A percentile compares a stretch with the other conserved stretches of the same genome.
These are phyloP conservation scores for Pantala flavescens DNA, from an alignment of 1,140 invertebrate species.

Conservation along the genomic window DNA sequence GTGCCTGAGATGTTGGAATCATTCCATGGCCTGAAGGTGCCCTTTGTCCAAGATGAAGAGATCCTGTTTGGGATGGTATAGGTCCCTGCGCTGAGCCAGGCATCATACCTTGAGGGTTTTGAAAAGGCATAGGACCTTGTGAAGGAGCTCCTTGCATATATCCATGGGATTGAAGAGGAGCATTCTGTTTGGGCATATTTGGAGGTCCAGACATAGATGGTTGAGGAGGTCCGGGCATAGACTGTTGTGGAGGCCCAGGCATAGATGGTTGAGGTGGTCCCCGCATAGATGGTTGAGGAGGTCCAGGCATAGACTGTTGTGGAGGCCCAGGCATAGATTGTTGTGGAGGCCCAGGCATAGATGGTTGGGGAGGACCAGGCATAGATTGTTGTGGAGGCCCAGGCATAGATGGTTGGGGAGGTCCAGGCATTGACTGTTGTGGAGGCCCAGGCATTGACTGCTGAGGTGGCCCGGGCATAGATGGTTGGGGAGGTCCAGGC, in stretches of 20 bases:
- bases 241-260: background rate
- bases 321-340: no score
- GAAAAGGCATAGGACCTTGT: background rate
- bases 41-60: background rate
- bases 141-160: background rate
- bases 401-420: background rate
- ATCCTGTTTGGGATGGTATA: background rate
- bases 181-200: background rate
- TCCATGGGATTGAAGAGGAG: background rate
- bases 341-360: background rate
- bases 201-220: background rate
- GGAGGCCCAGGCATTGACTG: background rate
- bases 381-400: constrained; percentile 17
- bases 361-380: background rate
- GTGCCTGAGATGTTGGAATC: constrained; percentile 19
- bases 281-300: background rate
- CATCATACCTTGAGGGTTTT: background rate
- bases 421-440: constrained; percentile 8
- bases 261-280: no score
- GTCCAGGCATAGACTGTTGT: background rate
- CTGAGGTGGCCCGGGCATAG: background rate
- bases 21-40: constrained; percentile 12
- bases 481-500: no score
- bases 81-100: background rate
- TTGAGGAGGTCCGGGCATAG: background rate